Evolutionary conservation across 2,113 vertebrate species (phyloP).

Genomic region (Cavia porcellus): DNA sequence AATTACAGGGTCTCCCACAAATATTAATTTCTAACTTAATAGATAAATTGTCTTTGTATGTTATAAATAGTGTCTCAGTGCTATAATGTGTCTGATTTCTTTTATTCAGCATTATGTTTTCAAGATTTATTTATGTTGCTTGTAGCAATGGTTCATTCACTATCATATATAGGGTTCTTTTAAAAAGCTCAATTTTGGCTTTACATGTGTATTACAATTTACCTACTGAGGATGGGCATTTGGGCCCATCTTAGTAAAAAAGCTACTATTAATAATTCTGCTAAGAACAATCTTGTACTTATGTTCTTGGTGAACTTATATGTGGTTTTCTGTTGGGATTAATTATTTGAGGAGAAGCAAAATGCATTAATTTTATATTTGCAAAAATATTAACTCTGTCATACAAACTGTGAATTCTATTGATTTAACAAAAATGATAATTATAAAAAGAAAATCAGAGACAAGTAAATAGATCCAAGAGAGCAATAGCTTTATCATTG

Average conservation of each 20-base stretch:
- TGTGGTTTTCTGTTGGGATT: conserved; percentile 29
- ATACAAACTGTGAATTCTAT: not conserved
- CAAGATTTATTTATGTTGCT: not conserved
- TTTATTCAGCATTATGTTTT: conserved; percentile 32
- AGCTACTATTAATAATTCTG: not conserved
- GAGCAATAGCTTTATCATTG: not conserved
- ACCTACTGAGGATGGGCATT: not conserved
- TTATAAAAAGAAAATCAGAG: not conserved
- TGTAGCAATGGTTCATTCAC: not conserved
- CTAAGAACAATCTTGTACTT: not conserved
- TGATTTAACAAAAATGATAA: conserved; percentile 14
- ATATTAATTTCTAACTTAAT: not conserved
- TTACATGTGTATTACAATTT: not conserved
- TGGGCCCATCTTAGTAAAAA: not conserved
- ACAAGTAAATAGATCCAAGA: not conserved
- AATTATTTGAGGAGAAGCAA: conserved; percentile 35
- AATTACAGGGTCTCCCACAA: too few species aligned
- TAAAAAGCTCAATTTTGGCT: not conserved
- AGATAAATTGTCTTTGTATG: not conserved
- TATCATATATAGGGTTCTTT: not conserved
- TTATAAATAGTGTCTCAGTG: not conserved
- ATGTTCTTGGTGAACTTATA: not conserved
- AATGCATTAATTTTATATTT: not conserved
- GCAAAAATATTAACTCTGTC: not conserved
- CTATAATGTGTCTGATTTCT: not conserved